These are phyloP conservation scores for Cavia aperea DNA, from an alignment of 2,113 vertebrate genomes.

Conservation along the genomic window DNA sequence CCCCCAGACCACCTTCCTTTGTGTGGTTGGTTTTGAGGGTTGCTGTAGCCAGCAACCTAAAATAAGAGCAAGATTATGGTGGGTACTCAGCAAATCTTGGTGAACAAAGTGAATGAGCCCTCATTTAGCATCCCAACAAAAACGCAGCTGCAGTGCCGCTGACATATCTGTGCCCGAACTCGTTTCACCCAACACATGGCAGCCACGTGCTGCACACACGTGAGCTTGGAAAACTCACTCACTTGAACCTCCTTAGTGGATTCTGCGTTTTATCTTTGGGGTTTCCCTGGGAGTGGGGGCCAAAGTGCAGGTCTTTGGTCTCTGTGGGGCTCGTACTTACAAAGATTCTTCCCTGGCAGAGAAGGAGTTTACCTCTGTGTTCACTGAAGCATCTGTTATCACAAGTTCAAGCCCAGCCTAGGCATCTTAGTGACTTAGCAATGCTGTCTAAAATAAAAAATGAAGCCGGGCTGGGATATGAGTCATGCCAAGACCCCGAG, in stretches of 20 bases:
- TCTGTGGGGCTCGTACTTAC: not conserved
- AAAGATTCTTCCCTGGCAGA: not conserved
- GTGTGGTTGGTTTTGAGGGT: not conserved
- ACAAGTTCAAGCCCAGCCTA: not conserved
- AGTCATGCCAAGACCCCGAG: not conserved
- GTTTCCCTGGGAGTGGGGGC: not conserved
- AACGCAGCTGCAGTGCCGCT: fast-evolving
- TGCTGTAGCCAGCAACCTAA: too few relatives aligned
- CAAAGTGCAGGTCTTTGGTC: too few relatives aligned
- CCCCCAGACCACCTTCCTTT: not conserved
- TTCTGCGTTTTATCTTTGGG: fast-evolving
- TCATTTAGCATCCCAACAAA: fast-evolving
- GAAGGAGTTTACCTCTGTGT: not conserved
- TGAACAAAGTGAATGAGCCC: too few relatives aligned
- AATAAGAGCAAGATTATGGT: fast-evolving
- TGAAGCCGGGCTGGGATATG: not conserved
- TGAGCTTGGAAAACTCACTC: not conserved
- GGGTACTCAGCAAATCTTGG: not conserved
- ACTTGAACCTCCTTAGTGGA: too few relatives aligned
- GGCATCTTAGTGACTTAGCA: not conserved
- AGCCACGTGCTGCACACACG: not conserved
- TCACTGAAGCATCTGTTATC: not conserved
- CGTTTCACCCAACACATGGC: fast-evolving
- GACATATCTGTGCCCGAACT: not conserved
- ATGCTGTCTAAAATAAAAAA: not conserved